phyloP scores from a whole-genome alignment of 2,113 vertebrate species.

The Petroica traversi region DNA sequence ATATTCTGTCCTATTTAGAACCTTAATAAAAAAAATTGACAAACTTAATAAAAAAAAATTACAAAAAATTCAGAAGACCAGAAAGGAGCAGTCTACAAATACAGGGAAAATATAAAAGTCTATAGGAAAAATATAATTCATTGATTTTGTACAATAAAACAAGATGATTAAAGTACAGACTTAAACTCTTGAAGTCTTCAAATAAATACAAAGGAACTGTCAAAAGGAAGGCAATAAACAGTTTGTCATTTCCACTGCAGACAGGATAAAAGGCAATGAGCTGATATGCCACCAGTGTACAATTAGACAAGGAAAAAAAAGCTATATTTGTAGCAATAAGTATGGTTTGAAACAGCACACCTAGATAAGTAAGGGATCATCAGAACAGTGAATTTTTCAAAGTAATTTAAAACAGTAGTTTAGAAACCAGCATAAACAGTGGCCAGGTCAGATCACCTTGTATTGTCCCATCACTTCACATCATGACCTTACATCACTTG shows the following conservation, averaged over 20 bases:
- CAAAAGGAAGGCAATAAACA: background rate
- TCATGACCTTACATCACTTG: background rate
- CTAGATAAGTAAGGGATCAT: background rate
- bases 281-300: background rate
- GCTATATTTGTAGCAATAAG: background rate
- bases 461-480: background rate
- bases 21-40: background rate
- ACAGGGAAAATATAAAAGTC: background rate
- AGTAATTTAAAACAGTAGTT: background rate
- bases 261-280: background rate
- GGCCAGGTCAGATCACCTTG: background rate
- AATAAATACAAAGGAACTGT: background rate
- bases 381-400: background rate
- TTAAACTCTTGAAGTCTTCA: background rate
- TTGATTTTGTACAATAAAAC: background rate
- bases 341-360: background rate
- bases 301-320: background rate
- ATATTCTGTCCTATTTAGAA: background rate
- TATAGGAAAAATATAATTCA: background rate
- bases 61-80: background rate
- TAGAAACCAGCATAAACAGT: background rate
- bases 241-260: background rate
- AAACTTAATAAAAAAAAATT: background rate
- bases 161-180: background rate
- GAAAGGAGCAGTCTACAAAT: background rate